These are phyloP conservation scores for Heliocidaris tuberculata DNA, from an alignment of 35 echinoderm and acorn worm genomes.

Conservation along the genomic window DNA sequence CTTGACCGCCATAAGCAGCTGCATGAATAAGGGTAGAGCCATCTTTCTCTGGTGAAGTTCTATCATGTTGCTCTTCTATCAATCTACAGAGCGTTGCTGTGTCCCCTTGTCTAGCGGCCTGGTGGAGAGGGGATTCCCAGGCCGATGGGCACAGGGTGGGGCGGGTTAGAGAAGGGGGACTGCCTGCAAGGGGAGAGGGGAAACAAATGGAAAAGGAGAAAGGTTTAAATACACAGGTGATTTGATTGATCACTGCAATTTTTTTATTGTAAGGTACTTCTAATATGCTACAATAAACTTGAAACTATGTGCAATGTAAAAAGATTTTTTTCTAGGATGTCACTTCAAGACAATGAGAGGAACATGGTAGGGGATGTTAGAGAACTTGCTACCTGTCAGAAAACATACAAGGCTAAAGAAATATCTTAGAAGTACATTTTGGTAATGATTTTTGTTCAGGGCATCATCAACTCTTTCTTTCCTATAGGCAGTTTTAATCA, in stretches of 20 bases:
- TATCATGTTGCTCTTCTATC: constrained; percentile 81
- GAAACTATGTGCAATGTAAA: background rate
- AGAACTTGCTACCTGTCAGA: background rate
- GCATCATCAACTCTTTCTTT: too few species aligned
- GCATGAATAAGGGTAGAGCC: constrained; percentile 89
- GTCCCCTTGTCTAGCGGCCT: constrained; percentile 75
- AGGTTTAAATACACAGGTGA: background rate
- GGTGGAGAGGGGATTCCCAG: constrained; percentile 73
- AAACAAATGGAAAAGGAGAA: background rate
- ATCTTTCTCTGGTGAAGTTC: constrained; percentile 73
- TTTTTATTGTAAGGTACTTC: background rate
- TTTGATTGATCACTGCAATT: background rate
- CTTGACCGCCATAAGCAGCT: constrained; percentile 71
- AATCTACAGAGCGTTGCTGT: constrained; percentile 89
- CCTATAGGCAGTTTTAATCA: too few species aligned
- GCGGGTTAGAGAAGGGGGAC: constrained; percentile 64
- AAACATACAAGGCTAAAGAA: background rate
- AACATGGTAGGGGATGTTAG: background rate
- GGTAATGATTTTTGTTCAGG: too few species aligned
- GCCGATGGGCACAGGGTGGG: constrained; percentile 66
- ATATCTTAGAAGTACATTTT: background rate
- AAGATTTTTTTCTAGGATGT: background rate
- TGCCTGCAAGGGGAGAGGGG: constrained; percentile 51
- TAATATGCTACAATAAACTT: background rate
- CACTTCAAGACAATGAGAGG: background rate